Percentiles rank a stretch among this genome's conserved stretches.
phyloP scores from a whole-genome alignment of 2,797 vertebrate species.

The Labeo calbasu region DNA sequence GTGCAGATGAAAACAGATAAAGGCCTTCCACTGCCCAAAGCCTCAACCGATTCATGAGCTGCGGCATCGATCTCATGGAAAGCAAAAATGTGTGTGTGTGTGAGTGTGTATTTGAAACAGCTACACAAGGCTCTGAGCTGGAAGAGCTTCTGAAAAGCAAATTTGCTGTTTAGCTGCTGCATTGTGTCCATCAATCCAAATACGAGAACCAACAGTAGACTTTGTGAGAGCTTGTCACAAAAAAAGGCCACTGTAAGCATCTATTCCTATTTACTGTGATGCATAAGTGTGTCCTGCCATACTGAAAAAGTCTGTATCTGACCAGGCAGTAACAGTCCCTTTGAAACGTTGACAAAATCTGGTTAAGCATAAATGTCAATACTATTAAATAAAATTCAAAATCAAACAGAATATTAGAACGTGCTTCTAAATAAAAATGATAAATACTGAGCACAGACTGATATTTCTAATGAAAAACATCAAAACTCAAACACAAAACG shows the following conservation, averaged over 20 bases:
- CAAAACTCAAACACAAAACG: not conserved
- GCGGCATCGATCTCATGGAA: not conserved
- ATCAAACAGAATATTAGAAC: not conserved
- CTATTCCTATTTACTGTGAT: not conserved
- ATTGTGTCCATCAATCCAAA: not conserved
- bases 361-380: not conserved
- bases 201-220: not conserved
- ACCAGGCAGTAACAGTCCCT: not conserved
- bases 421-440: not conserved
- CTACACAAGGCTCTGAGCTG: not conserved
- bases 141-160: not conserved
- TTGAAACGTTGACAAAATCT: not conserved
- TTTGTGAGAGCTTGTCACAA: not conserved
- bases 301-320: not conserved
- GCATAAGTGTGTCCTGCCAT: not conserved
- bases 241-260: not conserved
- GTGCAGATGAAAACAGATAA: conserved; percentile 26
- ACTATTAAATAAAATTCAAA: not conserved
- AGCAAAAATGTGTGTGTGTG: not conserved
- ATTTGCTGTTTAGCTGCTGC: not conserved
- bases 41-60: not conserved
- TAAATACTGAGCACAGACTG: not conserved
- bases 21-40: conserved; percentile 28
- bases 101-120: conserved; percentile 17
- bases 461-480: not conserved